Percentiles rank a stretch among this genome's conserved stretches.
Conservation (phyloP, 2,888 invertebrate genomes). For the Apamea epomidion region DNA sequence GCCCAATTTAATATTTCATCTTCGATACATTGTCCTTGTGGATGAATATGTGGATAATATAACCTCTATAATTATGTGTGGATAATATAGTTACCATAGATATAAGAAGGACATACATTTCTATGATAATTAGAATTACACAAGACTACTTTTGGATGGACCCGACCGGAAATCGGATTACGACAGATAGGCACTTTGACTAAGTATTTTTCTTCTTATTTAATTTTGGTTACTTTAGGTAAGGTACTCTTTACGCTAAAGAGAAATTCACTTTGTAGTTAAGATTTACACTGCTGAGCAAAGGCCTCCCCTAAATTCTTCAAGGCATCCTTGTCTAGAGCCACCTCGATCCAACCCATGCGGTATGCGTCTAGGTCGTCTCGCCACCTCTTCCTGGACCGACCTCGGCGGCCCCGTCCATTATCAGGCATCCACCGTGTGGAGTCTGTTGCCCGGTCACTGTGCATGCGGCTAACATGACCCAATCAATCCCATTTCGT, state of each 20-base stretch:
- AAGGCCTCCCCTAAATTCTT: not conserved
- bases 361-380: not conserved
- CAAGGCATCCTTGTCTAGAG: not conserved
- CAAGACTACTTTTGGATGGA: conserved; percentile 8
- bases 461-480: too few species aligned
- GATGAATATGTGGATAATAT: conserved; percentile 17
- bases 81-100: too few species aligned
- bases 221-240: not conserved
- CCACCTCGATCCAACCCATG: not conserved
- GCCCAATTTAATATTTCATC: conserved; percentile 34
- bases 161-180: not conserved
- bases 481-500: too few species aligned
- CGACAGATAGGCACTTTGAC: not conserved
- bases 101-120: too few species aligned
- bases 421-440: too few species aligned
- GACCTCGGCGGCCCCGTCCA: too few species aligned
- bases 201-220: not conserved
- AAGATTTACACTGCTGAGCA: not conserved
- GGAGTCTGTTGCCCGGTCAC: too few species aligned
- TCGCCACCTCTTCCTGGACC: not conserved
- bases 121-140: conserved; percentile 36
- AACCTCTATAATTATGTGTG: too few species aligned
- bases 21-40: conserved; percentile 16
- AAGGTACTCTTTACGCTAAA: not conserved
- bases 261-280: not conserved